These are phyloP conservation scores for Mythimna pallens DNA, from an alignment of 2,888 invertebrate genomes.

Conservation along the genomic window DNA sequence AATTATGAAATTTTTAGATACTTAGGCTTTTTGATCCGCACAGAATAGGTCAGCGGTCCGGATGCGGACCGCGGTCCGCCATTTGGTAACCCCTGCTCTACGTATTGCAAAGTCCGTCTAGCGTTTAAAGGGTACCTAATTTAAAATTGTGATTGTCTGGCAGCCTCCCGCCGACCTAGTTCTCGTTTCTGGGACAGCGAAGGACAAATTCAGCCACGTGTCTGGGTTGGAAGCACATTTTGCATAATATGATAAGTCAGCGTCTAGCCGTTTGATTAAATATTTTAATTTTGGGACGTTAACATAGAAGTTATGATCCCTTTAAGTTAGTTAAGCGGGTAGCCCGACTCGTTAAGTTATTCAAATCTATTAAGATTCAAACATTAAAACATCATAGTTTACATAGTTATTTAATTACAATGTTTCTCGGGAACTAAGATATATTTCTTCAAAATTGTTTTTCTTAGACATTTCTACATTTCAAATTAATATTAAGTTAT, in stretches of 20 bases:
- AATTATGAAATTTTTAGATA: too few species aligned
- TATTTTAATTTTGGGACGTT: conserved; percentile 67
- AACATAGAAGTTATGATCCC: conserved; percentile 57
- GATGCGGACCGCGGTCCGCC: too few species aligned
- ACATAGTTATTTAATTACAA: conserved; percentile 51
- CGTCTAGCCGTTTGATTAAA: conserved; percentile 79
- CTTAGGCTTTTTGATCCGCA: too few species aligned
- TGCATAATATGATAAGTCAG: conserved; percentile 83
- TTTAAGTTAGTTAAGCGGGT: conserved; percentile 41
- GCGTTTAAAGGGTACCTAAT: conserved; percentile 79
- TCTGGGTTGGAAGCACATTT: conserved; percentile 81
- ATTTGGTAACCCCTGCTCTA: conserved; percentile 19
- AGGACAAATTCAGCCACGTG: conserved; percentile 85
- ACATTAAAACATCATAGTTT: conserved; percentile 49
- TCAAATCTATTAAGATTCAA: conserved; percentile 62
- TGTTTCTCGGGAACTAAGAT: conserved; percentile 32
- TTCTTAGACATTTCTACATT: conserved; percentile 3
- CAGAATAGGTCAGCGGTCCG: too few species aligned
- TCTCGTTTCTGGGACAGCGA: conserved; percentile 83
- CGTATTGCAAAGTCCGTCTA: conserved; percentile 73
- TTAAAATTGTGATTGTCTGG: conserved; percentile 89
- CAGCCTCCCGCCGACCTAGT: conserved; percentile 86
- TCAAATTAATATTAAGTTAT: conserved; percentile 6
- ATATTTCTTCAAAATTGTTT: conserved; percentile 25
- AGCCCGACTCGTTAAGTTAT: conserved; percentile 50